Percentiles rank a stretch among this genome's conserved stretches.
Conservation (phyloP, 2,888 invertebrate genomes). For the Rhorus exstirpatorius region DNA sequence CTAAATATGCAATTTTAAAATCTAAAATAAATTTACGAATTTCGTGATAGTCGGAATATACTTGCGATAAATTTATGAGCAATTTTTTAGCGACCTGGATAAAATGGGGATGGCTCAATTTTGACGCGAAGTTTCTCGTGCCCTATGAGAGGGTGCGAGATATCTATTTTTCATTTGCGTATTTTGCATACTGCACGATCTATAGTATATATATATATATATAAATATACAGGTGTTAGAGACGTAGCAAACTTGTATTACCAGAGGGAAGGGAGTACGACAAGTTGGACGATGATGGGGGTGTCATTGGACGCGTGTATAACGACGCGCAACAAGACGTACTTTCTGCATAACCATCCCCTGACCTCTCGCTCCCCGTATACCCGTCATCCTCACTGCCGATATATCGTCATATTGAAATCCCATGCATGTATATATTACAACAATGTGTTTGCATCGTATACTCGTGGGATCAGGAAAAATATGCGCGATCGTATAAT, state of each 20-base stretch:
- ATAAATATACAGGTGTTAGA: background rate
- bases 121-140: too few relatives aligned
- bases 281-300: conserved; percentile 53
- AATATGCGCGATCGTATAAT: conserved; percentile 34
- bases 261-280: conserved; percentile 10
- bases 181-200: background rate
- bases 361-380: background rate
- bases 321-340: conserved; percentile 25
- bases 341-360: background rate
- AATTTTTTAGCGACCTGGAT: too few relatives aligned
- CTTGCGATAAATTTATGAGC: too few relatives aligned
- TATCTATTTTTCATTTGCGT: conserved; percentile 1
- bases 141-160: too few relatives aligned
- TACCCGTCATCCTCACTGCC: conserved; percentile 23
- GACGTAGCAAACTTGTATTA: conserved; percentile 15
- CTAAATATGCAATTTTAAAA: too few relatives aligned
- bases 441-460: background rate
- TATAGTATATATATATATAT: too few relatives aligned
- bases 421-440: background rate
- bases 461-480: conserved; percentile 2
- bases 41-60: too few relatives aligned
- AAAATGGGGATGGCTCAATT: too few relatives aligned
- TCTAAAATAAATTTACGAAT: too few relatives aligned
- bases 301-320: conserved; percentile 29
- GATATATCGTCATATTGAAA: conserved; percentile 34